Conservation (phyloP, 2,113 vertebrate genomes). For the Sorex fumeus region DNA sequence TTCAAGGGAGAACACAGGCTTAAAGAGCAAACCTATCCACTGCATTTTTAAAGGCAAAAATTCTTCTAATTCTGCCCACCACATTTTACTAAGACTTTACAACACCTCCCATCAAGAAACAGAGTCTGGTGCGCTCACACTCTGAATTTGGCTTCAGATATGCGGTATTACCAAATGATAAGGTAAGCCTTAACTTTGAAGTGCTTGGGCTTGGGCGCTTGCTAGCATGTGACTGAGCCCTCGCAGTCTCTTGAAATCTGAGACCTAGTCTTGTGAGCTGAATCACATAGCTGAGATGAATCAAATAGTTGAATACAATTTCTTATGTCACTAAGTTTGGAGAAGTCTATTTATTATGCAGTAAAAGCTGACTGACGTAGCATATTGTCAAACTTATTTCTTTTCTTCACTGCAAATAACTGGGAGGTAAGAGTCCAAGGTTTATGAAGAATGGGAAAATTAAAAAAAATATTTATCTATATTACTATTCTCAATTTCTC, state of each 20-base stretch:
- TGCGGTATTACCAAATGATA: not conserved
- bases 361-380: not conserved
- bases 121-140: not conserved
- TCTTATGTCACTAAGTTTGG: not conserved
- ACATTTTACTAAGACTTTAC: not conserved
- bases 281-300: not conserved
- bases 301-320: not conserved
- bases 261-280: not conserved
- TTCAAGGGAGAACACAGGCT: no score
- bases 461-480: not conserved
- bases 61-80: not conserved
- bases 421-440: not conserved
- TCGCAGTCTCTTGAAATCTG: not conserved
- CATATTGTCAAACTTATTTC: not conserved
- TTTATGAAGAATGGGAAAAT: not conserved
- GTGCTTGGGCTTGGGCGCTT: not conserved
- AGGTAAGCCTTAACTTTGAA: not conserved
- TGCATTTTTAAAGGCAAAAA: not conserved
- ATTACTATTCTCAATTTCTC: not conserved
- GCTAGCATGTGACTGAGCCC: not conserved
- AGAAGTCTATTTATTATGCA: not conserved
- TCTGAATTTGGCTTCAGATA: not conserved
- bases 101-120: not conserved
- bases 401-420: not conserved
- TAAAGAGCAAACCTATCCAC: no score